Conservation (phyloP, 92 coral and sea anemone genomes). For the Meandrina meandrites region DNA sequence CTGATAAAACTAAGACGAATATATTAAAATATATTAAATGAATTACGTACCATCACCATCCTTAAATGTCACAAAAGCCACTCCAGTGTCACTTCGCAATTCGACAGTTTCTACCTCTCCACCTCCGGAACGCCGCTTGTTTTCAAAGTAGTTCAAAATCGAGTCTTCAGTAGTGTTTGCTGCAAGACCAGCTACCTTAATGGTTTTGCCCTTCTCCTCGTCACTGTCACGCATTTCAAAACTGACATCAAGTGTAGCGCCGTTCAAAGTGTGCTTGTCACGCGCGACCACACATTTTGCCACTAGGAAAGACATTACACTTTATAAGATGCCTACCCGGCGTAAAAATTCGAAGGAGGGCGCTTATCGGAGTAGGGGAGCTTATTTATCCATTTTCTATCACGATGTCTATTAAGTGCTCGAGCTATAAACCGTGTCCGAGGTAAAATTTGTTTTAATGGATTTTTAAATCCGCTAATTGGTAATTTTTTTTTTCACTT, state of each 20-base stretch:
- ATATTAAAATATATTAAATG: too few species aligned
- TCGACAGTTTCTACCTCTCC: constrained; percentile 58
- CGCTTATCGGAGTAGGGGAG: too few species aligned
- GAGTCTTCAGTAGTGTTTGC: constrained; percentile 54
- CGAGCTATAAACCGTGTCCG: too few species aligned
- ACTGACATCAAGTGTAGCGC: constrained; percentile 21
- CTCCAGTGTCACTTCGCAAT: constrained; percentile 16
- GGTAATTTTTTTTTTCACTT: too few species aligned
- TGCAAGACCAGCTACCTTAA: constrained; percentile 62
- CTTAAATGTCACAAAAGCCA: constrained; percentile 53
- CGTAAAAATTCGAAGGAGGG: too few species aligned
- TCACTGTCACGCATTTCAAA: neutral
- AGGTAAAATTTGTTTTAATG: too few species aligned
- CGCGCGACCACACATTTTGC: constrained; percentile 20
- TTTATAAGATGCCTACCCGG: too few species aligned
- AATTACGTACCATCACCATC: constrained; percentile 42
- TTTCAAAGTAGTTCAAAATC: constrained; percentile 61
- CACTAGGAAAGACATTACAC: neutral
- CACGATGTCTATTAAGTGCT: too few species aligned
- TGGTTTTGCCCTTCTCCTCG: neutral
- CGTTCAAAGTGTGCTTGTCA: constrained; percentile 9
- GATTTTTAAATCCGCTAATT: too few species aligned
- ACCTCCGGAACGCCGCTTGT: constrained; percentile 64
- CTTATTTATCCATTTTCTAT: too few species aligned
- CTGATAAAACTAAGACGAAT: neutral